Base-by-base conservation (phyloP, 2,888 invertebrate species). In the Brachyptera risi region DNA sequence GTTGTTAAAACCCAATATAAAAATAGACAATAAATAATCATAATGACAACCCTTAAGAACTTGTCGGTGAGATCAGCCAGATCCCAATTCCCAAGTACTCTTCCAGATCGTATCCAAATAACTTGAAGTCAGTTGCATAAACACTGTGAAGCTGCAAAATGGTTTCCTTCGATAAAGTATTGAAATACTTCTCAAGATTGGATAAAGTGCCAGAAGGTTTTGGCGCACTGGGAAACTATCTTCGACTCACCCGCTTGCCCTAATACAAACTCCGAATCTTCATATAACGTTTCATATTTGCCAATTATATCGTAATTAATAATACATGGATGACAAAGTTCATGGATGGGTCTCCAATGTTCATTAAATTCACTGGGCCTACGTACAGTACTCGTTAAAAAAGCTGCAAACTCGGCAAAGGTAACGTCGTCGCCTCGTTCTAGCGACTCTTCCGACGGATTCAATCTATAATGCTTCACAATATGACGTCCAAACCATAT, bases 241-340 rank as follows among this genome's bases (percentile, higher is more conserved):
- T 64, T 42, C 31, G 58, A 57, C 21, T 68, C 67, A 5, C 71
- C 68, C 15, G 70, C 65, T 47, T 67, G 66, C 56, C 69, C 64
- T 35, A 71, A 62, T 49, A 71, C 62, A 59, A 87, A 79, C 3
- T 84, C 79, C 0, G 91, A 84, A 72, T 96, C 96, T 70, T 88
- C 88, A 35, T 88, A 78, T 5, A 95, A 76, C 0, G 88, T 90
- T 72, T 94, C 93, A 76, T 93, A 93, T 78, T 92, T 92, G 69
- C 94, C 94, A 66, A 95, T 84, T 71, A 94, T 85, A 71, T 90
- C 90, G 74, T 95, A 96, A 71, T 89, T 87, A 66, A 96, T 83
- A 26, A 81, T 77, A 73, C 96, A 96, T 0, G 96, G 96, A 71
- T 88, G 86, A 73, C 96, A 96, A 51, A 96, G 76, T 60, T 86